These are phyloP conservation scores for Celastrina argiolus DNA, from an alignment of 2,888 invertebrate species.

Conservation along the genomic window DNA sequence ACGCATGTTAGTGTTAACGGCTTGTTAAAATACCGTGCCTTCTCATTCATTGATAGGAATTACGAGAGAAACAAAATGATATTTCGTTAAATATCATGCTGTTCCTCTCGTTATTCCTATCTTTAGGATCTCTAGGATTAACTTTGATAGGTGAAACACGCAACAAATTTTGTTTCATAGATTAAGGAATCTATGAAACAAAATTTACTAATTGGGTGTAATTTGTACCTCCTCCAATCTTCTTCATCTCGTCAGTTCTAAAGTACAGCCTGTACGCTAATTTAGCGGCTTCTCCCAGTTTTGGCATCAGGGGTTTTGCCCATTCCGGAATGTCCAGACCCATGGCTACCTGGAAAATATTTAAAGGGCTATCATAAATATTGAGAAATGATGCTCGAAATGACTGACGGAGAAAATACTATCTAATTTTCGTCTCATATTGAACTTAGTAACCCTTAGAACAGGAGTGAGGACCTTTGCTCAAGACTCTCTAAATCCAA, in stretches of 20 bases:
- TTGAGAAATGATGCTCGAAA: not conserved
- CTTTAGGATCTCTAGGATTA: too few relatives aligned
- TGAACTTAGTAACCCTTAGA: not conserved
- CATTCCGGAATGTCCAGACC: constrained; percentile 61
- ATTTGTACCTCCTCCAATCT: constrained; percentile 58
- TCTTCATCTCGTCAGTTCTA: constrained; percentile 61
- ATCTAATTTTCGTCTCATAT: not conserved
- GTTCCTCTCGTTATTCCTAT: too few relatives aligned
- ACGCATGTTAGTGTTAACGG: too few relatives aligned
- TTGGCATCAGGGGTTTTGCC: constrained; percentile 52
- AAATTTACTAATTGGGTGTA: too few relatives aligned
- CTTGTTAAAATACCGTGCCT: too few relatives aligned
- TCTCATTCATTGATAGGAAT: too few relatives aligned
- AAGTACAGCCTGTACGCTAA: constrained; percentile 61
- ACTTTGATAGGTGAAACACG: too few relatives aligned
- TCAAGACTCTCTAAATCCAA: not conserved
- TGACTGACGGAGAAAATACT: not conserved
- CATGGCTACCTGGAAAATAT: constrained; percentile 45
- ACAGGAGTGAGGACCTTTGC: not conserved
- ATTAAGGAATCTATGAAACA: too few relatives aligned
- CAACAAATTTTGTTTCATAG: too few relatives aligned
- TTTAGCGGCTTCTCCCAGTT: constrained; percentile 53
- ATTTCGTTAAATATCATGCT: too few relatives aligned
- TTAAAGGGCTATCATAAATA: not conserved
- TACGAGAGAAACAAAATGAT: too few relatives aligned